Percentiles rank a stretch among this genome's conserved stretches.
These are phyloP conservation scores for Actinostola sp. DNA, from an alignment of 92 coral and sea anemone species.

Conservation along the genomic window DNA sequence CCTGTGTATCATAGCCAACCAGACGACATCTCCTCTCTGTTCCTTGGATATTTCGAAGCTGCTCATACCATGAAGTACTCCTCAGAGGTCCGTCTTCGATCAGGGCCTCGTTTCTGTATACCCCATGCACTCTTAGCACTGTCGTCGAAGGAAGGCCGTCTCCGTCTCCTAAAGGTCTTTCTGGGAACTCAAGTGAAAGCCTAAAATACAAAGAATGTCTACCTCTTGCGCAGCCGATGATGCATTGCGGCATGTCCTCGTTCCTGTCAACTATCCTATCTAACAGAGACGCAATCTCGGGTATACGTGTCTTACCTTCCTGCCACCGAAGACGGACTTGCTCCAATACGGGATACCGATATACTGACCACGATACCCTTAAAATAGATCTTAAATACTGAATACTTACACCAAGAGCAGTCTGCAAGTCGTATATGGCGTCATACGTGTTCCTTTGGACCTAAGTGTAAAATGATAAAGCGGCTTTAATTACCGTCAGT, in stretches of 20 bases:
- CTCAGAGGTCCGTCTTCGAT: background rate
- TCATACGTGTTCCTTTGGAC: background rate
- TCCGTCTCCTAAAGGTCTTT: slow-evolving; percentile 28
- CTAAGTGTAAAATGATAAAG: too few relatives aligned
- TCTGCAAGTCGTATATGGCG: slow-evolving; percentile 10
- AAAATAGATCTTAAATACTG: slow-evolving; percentile 4
- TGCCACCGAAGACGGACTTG: background rate
- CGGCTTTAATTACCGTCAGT: too few relatives aligned
- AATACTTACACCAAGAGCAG: slow-evolving; percentile 5
- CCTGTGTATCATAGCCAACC: slow-evolving; percentile 39
- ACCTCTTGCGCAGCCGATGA: background rate
- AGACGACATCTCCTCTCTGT: slow-evolving; percentile 10
- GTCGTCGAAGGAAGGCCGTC: slow-evolving; percentile 30
- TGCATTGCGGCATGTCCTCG: background rate
- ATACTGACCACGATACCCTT: slow-evolving; percentile 11
- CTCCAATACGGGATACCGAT: background rate
- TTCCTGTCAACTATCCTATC: slow-evolving; percentile 1
- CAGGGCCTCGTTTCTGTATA: slow-evolving; percentile 6
- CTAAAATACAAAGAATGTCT: slow-evolving; percentile 9
- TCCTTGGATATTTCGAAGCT: background rate
- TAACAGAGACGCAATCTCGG: background rate
- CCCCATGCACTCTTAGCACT: slow-evolving; percentile 14
- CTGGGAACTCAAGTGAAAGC: slow-evolving; percentile 7
- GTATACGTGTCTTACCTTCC: background rate
- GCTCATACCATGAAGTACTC: slow-evolving; percentile 11